A percentile compares a stretch with the other conserved stretches of the same genome.
phyloP scores from a whole-genome alignment of 2,888 invertebrate genomes.

The Ischnus inquisitorius region DNA sequence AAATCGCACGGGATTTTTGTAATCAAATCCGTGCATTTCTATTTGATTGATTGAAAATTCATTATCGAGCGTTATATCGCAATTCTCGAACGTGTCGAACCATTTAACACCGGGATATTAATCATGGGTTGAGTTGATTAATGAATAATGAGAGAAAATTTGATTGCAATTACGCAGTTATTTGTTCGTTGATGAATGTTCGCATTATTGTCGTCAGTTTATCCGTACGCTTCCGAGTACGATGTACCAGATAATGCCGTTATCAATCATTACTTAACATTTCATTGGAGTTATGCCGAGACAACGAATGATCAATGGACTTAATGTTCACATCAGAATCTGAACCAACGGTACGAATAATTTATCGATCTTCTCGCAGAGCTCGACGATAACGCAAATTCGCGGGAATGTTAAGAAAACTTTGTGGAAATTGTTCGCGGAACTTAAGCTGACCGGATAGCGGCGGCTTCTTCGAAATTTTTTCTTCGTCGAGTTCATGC shows the following conservation, averaged over 20 bases:
- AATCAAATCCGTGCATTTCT: not conserved
- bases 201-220: not conserved
- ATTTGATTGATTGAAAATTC: not conserved
- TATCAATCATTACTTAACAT: not conserved
- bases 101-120: not conserved
- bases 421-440: not conserved
- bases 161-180: not conserved
- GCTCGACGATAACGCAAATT: not conserved
- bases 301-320: too few relatives aligned
- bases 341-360: not conserved
- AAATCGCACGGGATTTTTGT: not conserved
- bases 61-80: not conserved
- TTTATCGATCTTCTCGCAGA: not conserved
- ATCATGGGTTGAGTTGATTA: not conserved
- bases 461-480: slow-evolving; percentile 6
- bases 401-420: not conserved
- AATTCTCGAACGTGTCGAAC: not conserved
- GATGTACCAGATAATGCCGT: not conserved
- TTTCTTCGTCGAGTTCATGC: not conserved
- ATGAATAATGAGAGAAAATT: slow-evolving; percentile 1
- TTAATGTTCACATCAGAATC: not conserved
- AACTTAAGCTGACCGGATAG: not conserved
- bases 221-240: not conserved
- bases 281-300: too few relatives aligned
- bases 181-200: slow-evolving; percentile 2